phyloP scores from a whole-genome alignment of 2,113 vertebrate genomes.

The Catharus minimus region DNA sequence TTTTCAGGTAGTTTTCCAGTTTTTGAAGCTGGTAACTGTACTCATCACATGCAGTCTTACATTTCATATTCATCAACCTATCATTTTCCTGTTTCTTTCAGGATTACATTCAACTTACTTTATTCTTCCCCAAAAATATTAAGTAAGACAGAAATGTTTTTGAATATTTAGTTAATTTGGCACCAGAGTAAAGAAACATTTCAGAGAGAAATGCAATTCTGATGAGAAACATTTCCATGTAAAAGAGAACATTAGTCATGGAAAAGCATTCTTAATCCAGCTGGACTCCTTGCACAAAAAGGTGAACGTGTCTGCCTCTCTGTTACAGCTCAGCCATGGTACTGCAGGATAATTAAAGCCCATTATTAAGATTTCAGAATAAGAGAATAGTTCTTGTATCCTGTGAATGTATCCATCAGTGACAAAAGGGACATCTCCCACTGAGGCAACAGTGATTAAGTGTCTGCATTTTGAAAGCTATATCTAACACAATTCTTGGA shows the following conservation, averaged over 20 bases:
- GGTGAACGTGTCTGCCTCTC: slow-evolving; percentile 22
- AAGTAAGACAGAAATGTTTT: background rate
- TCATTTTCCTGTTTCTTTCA: background rate
- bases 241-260: slow-evolving; percentile 19
- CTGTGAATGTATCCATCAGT: background rate
- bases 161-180: slow-evolving; percentile 19
- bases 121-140: background rate
- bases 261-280: slow-evolving; percentile 53
- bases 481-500: background rate
- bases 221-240: slow-evolving; percentile 30
- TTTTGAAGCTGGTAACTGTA: background rate
- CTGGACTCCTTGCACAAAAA: slow-evolving; percentile 17
- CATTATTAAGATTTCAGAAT: slow-evolving; percentile 55
- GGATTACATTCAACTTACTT: background rate
- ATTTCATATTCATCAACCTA: background rate
- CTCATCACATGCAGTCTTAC: background rate
- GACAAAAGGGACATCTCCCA: slow-evolving; percentile 9
- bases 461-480: slow-evolving; percentile 3
- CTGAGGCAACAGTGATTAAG: slow-evolving; percentile 3
- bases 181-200: slow-evolving; percentile 47
- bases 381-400: slow-evolving; percentile 1
- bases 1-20: background rate
- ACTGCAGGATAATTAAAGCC: slow-evolving; percentile 47
- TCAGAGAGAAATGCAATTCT: slow-evolving; percentile 10
- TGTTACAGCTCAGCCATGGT: slow-evolving; percentile 32